A percentile compares a stretch with the other conserved stretches of the same genome.
Conservation (phyloP, 2,888 invertebrate species). For the Lumbricus terrestris region DNA sequence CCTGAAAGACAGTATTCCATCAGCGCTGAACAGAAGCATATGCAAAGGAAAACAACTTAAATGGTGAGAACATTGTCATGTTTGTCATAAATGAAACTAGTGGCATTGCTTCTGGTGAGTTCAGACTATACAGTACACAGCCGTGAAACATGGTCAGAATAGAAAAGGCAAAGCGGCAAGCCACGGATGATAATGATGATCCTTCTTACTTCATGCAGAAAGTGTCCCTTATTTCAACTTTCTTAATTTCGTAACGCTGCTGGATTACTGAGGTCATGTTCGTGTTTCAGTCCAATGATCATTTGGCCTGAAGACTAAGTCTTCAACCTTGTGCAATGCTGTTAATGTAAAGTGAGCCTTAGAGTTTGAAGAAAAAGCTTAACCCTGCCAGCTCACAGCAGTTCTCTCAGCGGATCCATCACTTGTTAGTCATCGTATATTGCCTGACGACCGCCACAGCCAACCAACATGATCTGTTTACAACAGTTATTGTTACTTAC, state of each 20-base stretch:
- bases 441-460: neutral
- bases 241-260: neutral
- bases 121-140: too few relatives aligned
- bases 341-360: neutral
- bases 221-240: neutral
- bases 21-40: neutral
- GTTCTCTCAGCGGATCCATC: neutral
- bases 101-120: neutral
- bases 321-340: too few relatives aligned
- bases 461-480: neutral
- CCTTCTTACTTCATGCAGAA: neutral
- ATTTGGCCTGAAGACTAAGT: too few relatives aligned
- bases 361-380: neutral
- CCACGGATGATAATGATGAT: too few relatives aligned
- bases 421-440: too few relatives aligned
- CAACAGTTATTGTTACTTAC: constrained; percentile 66
- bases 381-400: neutral
- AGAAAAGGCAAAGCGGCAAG: too few relatives aligned
- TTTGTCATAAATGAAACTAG: neutral
- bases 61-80: neutral
- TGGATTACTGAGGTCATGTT: constrained; percentile 3
- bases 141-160: too few relatives aligned
- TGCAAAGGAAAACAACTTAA: neutral
- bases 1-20: neutral
- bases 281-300: neutral